phyloP scores from a whole-genome alignment of 2,113 vertebrate genomes.

The Pluvianellus socialis region DNA sequence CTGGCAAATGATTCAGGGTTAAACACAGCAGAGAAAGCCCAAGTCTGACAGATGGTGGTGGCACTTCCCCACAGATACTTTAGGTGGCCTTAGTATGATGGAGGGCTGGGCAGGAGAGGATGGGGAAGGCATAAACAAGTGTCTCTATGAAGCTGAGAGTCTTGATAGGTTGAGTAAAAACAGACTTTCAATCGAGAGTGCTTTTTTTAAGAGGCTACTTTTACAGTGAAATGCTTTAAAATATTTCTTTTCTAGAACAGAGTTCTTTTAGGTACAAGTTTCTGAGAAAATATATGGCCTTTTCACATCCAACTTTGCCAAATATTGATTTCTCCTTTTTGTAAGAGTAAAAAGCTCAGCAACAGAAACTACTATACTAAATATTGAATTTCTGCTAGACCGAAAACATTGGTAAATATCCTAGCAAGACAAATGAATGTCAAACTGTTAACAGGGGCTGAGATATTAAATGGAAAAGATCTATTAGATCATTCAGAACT shows the following conservation, averaged over 20 bases:
- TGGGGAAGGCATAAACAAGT: background rate
- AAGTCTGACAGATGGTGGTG: rapidly evolving
- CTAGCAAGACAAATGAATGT: slow-evolving; percentile 9
- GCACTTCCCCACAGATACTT: background rate
- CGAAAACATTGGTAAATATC: slow-evolving; percentile 32
- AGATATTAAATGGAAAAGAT: slow-evolving; percentile 12
- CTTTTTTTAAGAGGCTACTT: background rate
- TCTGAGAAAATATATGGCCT: background rate
- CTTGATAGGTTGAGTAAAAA: background rate
- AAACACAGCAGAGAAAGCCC: background rate
- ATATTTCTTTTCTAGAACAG: background rate
- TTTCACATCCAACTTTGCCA: background rate
- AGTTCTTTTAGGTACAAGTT: background rate
- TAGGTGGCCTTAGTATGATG: background rate
- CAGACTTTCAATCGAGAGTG: background rate
- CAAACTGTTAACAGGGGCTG: background rate
- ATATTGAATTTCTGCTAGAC: slow-evolving; percentile 37
- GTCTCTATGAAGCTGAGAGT: background rate
- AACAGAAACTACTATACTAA: background rate
- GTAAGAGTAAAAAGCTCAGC: slow-evolving; percentile 13
- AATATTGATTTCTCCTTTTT: slow-evolving; percentile 30
- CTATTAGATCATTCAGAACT: background rate
- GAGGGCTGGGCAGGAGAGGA: background rate
- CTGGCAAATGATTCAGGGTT: background rate
- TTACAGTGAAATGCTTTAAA: background rate